phyloP scores from a whole-genome alignment of 1,140 invertebrate species.

The Drosophila nigrodunni region DNA sequence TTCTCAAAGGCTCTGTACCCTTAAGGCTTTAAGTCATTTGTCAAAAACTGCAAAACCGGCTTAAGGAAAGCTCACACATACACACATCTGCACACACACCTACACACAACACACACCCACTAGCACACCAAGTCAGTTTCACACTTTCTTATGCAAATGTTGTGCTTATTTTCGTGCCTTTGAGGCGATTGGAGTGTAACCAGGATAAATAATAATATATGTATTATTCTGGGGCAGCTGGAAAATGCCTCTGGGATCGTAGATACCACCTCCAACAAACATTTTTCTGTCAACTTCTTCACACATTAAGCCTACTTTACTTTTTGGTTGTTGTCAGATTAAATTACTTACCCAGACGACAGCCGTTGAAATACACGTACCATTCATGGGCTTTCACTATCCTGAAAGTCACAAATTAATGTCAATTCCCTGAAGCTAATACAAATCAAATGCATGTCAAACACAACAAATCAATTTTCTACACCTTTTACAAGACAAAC shows the following conservation, averaged over 20 bases:
- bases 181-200: slow-evolving; percentile 47
- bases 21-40: slow-evolving; percentile 81
- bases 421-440: slow-evolving; percentile 42
- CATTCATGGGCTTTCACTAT: slow-evolving; percentile 30
- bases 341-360: slow-evolving; percentile 67
- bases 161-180: slow-evolving; percentile 57
- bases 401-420: slow-evolving; percentile 47
- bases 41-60: slow-evolving; percentile 75
- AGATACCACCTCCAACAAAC: slow-evolving; percentile 40
- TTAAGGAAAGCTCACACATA: slow-evolving; percentile 38
- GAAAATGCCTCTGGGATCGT: slow-evolving; percentile 27
- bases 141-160: slow-evolving; percentile 81
- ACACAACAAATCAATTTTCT: slow-evolving; percentile 60
- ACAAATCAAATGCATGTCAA: slow-evolving; percentile 64
- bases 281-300: slow-evolving; percentile 74
- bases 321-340: slow-evolving; percentile 72
- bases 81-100: slow-evolving; percentile 13
- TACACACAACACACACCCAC: slow-evolving; percentile 9
- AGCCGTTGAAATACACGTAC: slow-evolving; percentile 51
- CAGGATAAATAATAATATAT: slow-evolving; percentile 36
- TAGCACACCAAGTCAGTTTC: slow-evolving; percentile 50
- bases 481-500: slow-evolving; percentile 20
- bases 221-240: slow-evolving; percentile 18
- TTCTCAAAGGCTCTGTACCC: slow-evolving; percentile 66
- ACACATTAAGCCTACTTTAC: slow-evolving; percentile 73